Evolutionary conservation across 2,888 invertebrate species (phyloP), one percentile per base, ranked within the genome.

Genomic region (Lepidochitona cinerea): DNA sequence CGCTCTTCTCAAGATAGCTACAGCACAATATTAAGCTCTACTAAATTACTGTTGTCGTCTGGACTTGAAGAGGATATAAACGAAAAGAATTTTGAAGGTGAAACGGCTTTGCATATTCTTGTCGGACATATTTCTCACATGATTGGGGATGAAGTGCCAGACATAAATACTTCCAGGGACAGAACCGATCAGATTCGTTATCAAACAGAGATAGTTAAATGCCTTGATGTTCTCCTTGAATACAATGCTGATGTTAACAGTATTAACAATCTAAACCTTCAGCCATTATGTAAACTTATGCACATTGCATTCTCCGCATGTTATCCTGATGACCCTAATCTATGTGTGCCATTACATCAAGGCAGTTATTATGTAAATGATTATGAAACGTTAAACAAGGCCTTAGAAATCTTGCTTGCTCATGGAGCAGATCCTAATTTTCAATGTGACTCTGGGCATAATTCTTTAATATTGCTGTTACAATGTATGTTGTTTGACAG

Each of bases 401-500:
- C 88, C 41, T 82, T 89, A 74, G 78, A 84, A 18, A 79, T 85
- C 23, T 78, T 89, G 54, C 80, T 89, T 29, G 66, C 83, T n/a
- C 82, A 85, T 75, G 85, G 86, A 23, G 84, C 86, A 3, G 77
- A 85, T 33, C 81, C 85, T 0, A 86, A 87, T 75, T 78, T 79
- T 36, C 77, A 79, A 41, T 87, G 88, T 77, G 70, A 74, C 18
- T 82, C 79, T 3, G 88, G 89, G 2, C 87, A 88, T 69, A 85
- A 88, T 0, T 94, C 95, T 14, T 93, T 95, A 73, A 94, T 95
- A 93, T 94, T 95, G 36, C 93, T 95, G 84, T 91, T 95, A 73
- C 94, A 95, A 72, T 94, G 94, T 64, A 90, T 95, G 37, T 94
- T 95, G 73, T 94, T 95, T 88, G 94, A 94, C 86, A 94, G 94